Percentiles rank a stretch among this genome's conserved stretches.
Conservation (phyloP, 2,888 invertebrate species). For the Entomobrya proxima region DNA sequence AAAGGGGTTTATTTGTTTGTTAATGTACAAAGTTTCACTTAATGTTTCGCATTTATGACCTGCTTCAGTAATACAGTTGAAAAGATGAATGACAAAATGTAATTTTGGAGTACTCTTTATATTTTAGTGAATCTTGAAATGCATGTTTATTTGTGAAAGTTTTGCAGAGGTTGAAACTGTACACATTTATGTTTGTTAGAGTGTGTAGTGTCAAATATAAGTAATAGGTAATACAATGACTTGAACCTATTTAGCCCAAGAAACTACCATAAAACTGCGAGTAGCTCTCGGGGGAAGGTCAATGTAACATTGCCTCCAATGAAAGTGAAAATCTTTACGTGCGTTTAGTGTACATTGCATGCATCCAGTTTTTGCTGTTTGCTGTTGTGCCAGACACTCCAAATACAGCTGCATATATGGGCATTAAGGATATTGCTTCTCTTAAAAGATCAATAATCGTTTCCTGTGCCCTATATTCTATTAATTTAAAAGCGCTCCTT, state of each 20-base stretch:
- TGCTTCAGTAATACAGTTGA: no score
- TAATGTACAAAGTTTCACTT: conserved; percentile 36
- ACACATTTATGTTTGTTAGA: no score
- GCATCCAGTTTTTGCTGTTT: not conserved
- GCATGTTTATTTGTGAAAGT: no score
- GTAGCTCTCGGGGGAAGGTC: conserved; percentile 35
- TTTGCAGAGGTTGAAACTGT: no score
- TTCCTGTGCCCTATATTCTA: conserved; percentile 45
- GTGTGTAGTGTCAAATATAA: no score
- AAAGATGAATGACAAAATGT: no score
- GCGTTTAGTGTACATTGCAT: not conserved
- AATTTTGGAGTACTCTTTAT: no score
- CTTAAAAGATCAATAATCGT: conserved; percentile 53
- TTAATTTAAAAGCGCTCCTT: conserved; percentile 47
- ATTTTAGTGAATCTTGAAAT: no score
- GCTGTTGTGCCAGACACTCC: conserved; percentile 44
- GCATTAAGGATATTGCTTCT: conserved; percentile 48
- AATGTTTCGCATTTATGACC: not conserved
- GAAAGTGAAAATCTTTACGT: conserved; percentile 7
- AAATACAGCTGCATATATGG: conserved; percentile 50
- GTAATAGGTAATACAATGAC: no score
- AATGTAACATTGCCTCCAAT: conserved; percentile 39
- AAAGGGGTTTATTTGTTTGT: not conserved
- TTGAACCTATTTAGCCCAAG: not conserved
- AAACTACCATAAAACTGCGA: not conserved